Conservation (phyloP, 1,140 invertebrate genomes). For the Venustaconcha ellipsiformis region DNA sequence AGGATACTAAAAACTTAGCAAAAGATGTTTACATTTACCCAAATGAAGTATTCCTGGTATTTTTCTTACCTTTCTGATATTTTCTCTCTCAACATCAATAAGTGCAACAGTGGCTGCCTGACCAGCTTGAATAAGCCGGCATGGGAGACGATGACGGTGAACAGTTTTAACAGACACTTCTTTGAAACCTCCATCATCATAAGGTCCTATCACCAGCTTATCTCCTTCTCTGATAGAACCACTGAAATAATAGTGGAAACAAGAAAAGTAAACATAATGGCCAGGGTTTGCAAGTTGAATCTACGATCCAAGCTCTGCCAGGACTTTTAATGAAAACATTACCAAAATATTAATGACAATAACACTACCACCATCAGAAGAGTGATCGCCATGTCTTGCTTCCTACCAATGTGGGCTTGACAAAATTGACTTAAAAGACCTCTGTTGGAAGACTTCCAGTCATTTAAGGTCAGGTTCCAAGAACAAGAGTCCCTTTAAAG, state of each 20-base stretch:
- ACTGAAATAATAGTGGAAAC: conserved; percentile 67
- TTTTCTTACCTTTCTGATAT: conserved; percentile 76
- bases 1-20: too few species aligned
- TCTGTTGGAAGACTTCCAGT: too few species aligned
- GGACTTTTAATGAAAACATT: too few species aligned
- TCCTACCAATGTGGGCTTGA: too few species aligned
- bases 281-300: background rate
- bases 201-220: conserved; percentile 83
- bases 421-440: background rate
- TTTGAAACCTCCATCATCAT: conserved; percentile 85
- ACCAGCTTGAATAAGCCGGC: conserved; percentile 86
- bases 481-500: background rate
- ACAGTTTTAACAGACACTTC: conserved; percentile 85
- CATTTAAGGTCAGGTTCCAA: background rate
- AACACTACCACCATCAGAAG: background rate
- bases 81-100: conserved; percentile 68
- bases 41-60: too few species aligned
- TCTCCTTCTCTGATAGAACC: conserved; percentile 90
- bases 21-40: too few species aligned
- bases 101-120: conserved; percentile 93
- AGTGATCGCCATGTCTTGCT: background rate
- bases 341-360: too few species aligned
- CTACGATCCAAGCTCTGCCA: too few species aligned
- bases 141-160: conserved; percentile 91
- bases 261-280: too few species aligned